phyloP scores from a whole-genome alignment of 2,888 invertebrate genomes.

The Metellina segmentata region DNA sequence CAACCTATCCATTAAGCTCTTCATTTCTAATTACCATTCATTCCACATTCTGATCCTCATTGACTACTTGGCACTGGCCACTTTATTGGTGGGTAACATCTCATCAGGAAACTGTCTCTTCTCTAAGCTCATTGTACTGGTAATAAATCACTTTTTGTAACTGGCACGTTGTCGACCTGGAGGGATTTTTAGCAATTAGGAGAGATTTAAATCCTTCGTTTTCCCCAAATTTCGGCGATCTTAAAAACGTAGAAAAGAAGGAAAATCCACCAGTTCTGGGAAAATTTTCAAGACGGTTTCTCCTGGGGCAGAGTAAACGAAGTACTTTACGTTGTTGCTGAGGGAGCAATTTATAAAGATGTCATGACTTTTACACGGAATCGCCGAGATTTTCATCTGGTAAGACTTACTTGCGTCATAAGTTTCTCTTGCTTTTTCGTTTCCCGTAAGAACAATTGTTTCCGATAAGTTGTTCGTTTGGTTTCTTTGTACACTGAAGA shows the following conservation, averaged over 20 bases:
- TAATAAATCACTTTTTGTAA: not conserved
- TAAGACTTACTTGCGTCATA: not conserved
- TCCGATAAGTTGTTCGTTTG: conserved; percentile 14
- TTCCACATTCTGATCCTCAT: not conserved
- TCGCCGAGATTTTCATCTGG: not conserved
- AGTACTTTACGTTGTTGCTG: not conserved
- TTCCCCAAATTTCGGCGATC: not conserved
- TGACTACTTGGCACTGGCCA: not conserved
- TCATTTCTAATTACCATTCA: no score
- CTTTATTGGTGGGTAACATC: not conserved
- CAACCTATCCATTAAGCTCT: no score
- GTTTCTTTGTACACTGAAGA: not conserved
- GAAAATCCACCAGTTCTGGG: conserved; percentile 9
- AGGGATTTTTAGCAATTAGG: conserved; percentile 17
- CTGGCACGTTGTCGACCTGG: not conserved
- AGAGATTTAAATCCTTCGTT: conserved; percentile 19
- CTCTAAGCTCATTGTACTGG: not conserved
- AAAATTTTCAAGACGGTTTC: not conserved
- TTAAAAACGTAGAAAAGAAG: conserved; percentile 6
- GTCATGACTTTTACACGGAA: not conserved
- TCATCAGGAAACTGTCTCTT: no score
- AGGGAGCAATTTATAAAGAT: conserved; percentile 41
- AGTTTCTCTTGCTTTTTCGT: not conserved
- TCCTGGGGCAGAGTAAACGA: not conserved
- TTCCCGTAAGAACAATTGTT: not conserved